Evolutionary conservation across 1,140 invertebrate species (phyloP).

Genomic region (Lutraria rhynchaena): DNA sequence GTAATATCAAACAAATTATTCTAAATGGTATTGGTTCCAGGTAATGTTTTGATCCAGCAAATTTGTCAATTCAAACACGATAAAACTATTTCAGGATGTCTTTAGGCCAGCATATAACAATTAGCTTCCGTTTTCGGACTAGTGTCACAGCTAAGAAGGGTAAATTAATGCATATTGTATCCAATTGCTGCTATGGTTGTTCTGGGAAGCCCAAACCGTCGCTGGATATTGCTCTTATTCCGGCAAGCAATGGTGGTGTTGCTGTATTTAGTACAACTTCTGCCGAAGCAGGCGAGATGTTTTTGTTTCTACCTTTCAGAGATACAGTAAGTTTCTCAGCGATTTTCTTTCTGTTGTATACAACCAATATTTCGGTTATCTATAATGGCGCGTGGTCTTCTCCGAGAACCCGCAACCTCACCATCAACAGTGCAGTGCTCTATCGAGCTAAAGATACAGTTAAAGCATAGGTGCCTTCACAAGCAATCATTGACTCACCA

Average conservation of each 20-base stretch:
- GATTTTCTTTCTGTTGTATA: background rate
- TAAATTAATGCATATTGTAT: slow-evolving; percentile 52
- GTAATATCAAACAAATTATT: too few species aligned
- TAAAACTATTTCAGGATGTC: slow-evolving; percentile 59
- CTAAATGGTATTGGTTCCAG: too few species aligned
- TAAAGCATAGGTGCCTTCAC: too few species aligned
- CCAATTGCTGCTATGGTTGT: slow-evolving; percentile 54
- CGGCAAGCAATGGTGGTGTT: slow-evolving; percentile 18
- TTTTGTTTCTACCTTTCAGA: slow-evolving; percentile 50
- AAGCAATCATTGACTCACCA: too few species aligned
- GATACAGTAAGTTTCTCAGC: slow-evolving; percentile 55
- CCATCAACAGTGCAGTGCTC: background rate
- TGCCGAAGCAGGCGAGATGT: slow-evolving; percentile 43
- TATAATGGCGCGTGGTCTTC: background rate
- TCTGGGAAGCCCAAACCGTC: slow-evolving; percentile 28
- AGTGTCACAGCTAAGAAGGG: slow-evolving; percentile 24
- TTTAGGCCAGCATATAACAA: slow-evolving; percentile 40
- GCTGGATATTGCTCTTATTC: slow-evolving; percentile 51
- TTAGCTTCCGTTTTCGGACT: slow-evolving; percentile 43
- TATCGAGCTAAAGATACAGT: too few species aligned
- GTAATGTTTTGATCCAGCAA: too few species aligned
- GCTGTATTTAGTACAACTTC: slow-evolving; percentile 33
- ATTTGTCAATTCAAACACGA: too few species aligned
- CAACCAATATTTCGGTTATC: background rate
- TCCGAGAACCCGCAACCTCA: background rate